These are phyloP conservation scores for Eupithecia vulgata DNA, from an alignment of 2,888 invertebrate species.

Conservation along the genomic window DNA sequence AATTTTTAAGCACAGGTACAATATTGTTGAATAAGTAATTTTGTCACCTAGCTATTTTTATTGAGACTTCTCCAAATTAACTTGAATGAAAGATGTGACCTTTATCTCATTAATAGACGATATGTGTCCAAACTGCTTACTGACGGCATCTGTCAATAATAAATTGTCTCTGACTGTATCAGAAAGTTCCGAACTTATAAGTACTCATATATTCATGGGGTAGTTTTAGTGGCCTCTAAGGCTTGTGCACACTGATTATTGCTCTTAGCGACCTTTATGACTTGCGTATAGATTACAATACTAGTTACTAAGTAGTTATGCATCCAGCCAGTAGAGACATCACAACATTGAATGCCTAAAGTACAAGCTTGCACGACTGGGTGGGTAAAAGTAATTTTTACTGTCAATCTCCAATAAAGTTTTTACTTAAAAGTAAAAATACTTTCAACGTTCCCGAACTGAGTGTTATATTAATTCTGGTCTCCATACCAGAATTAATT, in stretches of 20 bases:
- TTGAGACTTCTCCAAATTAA: not conserved
- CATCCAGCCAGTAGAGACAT: no score
- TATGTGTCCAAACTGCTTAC: conserved; percentile 38
- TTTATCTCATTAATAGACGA: conserved; percentile 9
- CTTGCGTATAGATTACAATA: not conserved
- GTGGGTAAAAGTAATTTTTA: no score
- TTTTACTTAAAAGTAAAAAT: no score
- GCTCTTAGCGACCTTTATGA: not conserved
- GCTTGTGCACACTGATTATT: not conserved
- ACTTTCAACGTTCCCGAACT: no score
- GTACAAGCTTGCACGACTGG: no score
- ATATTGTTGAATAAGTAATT: not conserved
- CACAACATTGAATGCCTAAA: no score
- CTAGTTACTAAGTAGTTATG: not conserved
- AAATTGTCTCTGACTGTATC: conserved; percentile 48
- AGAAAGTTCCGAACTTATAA: conserved; percentile 51
- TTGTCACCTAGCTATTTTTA: not conserved
- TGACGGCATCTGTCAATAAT: conserved; percentile 53
- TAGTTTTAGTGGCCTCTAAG: conserved; percentile 6
- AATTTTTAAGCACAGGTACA: not conserved
- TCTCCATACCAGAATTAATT: no score
- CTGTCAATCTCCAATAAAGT: no score
- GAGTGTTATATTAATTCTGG: no score
- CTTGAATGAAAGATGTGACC: conserved; percentile 6
- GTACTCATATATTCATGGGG: conserved; percentile 41